Evolutionary conservation across 2,888 invertebrate species (phyloP), one percentile per base, ranked within the genome.

Genomic region (Drosophila diplacantha): DNA sequence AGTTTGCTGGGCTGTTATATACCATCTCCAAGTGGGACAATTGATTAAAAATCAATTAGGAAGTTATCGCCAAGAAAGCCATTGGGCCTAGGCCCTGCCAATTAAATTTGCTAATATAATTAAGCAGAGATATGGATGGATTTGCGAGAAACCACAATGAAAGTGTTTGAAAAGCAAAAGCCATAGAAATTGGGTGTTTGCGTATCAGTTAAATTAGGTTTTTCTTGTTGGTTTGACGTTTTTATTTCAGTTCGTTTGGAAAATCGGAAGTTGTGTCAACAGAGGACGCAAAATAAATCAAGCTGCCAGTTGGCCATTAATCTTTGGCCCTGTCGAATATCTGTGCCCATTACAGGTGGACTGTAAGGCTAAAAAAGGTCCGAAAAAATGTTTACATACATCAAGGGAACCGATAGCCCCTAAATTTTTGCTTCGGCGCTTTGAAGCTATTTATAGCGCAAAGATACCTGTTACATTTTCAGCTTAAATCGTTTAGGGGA

Each of bases 31-130:
- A 68, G 20, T 58, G 59, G 35, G 35, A 47, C 60, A 68, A 38
- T 52, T 59, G 16, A 26, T 44, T 44, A 39, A 32, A 65, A 34
- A 31, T 7, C 46, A 66, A 66, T 66, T 66, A 66, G 65, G 41
- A 66, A 52, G 46, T 31, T 35, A 6, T 18, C 7, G 50, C 29
- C 41, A 60, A 59, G 59, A 68, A 47, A 65, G 49, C 20, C 20
- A 5, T 6, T 18, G 12, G 22, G 32, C 44, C 31, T 41, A 26
- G 12, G 8, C 20, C 11, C 41, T n/a, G 14, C 4, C 24, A 63
- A 54, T 54, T 16, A 35, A 64, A 54, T 46, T 50, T 44, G 43
- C 59, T 65, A 68, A 47, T 68, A 31, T 31, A 49, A 65, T 67
- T 26, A 68, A 34, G 53, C 11, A 5, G 11, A 26, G 5, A 26